Conservation (phyloP, 2,113 vertebrate genomes). For the Myiagra hebetior region DNA sequence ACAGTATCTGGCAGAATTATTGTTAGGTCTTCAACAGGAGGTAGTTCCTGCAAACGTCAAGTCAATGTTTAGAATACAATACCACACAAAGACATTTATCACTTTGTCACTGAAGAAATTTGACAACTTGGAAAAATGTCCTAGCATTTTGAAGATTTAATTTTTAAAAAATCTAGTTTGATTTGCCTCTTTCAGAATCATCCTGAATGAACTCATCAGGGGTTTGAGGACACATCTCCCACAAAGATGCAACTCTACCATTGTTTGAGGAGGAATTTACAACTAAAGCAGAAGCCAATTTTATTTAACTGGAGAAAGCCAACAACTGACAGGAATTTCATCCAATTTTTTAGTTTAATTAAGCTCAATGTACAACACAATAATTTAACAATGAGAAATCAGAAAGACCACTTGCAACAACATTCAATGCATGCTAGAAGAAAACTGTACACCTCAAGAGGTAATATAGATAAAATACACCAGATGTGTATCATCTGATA, state of each 20-base stretch:
- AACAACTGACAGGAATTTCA: background rate
- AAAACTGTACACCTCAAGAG: background rate
- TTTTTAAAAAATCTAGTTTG: background rate
- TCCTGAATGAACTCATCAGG: background rate
- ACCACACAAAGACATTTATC: background rate
- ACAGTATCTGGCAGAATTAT: constrained; percentile 80
- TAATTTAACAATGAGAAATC: background rate
- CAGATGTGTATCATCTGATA: background rate
- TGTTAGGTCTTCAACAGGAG: constrained; percentile 80
- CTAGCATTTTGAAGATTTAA: background rate
- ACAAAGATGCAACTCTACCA: background rate
- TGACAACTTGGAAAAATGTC: background rate
- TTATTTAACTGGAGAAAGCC: background rate
- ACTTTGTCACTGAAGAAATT: background rate
- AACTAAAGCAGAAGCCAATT: background rate
- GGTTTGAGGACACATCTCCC: background rate
- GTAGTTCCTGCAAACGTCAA: constrained; percentile 77
- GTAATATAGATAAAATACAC: background rate
- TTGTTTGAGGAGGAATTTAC: too few species aligned
- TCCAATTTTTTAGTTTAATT: background rate
- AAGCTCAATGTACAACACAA: background rate
- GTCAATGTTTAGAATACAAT: background rate
- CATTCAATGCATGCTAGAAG: background rate
- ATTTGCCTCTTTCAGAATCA: background rate
- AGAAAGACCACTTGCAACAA: background rate